Conservation (phyloP, 2,113 vertebrate genomes). For the Crotophaga sulcirostris region DNA sequence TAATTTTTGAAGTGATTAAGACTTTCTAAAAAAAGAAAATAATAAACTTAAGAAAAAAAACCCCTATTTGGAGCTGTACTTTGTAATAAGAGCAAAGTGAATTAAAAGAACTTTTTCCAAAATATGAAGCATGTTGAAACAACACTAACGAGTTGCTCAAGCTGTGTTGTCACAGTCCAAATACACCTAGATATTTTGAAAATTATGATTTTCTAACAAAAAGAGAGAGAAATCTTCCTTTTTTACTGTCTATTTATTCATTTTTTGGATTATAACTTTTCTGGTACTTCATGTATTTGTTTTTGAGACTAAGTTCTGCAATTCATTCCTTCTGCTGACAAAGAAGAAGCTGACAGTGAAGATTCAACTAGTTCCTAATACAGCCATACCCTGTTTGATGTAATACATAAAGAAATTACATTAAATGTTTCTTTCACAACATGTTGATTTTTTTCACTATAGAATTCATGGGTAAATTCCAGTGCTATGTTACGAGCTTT, state of each 20-base stretch:
- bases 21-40: not conserved
- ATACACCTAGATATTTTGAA: not conserved
- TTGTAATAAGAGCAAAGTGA: not conserved
- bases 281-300: not conserved
- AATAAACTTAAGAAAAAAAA: not conserved
- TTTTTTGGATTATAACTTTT: not conserved
- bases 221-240: not conserved
- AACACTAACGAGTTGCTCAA: too few relatives aligned
- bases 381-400: not conserved
- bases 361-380: not conserved
- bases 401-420: accelerated
- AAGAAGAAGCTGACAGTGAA: not conserved
- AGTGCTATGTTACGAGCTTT: not conserved
- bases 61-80: not conserved
- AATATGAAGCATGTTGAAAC: too few relatives aligned
- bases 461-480: not conserved
- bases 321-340: not conserved
- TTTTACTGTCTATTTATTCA: not conserved
- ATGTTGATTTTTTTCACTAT: not conserved
- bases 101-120: not conserved
- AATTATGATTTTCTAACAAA: not conserved
- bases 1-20: not conserved
- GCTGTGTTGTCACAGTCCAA: not conserved
- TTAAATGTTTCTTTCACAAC: not conserved
- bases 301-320: not conserved